Evolutionary conservation across 2,113 vertebrate genomes (phyloP).

Genomic region (Patagioenas fasciata): DNA sequence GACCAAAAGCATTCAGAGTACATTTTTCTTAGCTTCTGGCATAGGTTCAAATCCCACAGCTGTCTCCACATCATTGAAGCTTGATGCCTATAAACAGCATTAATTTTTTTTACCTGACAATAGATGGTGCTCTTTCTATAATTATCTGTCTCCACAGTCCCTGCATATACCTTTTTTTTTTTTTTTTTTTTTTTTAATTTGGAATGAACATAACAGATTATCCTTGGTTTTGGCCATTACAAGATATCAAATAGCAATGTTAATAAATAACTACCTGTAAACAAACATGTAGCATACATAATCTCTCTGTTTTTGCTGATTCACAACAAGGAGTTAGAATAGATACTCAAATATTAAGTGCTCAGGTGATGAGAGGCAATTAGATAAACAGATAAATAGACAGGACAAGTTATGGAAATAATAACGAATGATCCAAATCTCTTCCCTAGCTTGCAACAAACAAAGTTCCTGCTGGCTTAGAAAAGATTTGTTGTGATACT

Average conservation of each 20-base stretch:
- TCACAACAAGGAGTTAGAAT: background rate
- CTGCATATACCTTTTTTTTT: background rate
- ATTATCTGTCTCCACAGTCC: background rate
- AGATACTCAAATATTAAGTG: background rate
- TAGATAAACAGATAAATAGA: background rate
- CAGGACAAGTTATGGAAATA: background rate
- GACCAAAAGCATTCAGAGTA: background rate
- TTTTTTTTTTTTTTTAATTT: background rate
- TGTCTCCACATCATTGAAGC: background rate
- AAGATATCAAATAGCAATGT: background rate
- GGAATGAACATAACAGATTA: background rate
- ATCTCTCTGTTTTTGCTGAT: background rate
- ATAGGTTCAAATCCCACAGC: background rate
- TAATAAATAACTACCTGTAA: background rate
- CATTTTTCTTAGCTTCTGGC: background rate
- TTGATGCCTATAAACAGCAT: background rate
- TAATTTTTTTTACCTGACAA: conserved; percentile 5
- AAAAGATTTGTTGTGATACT: background rate
- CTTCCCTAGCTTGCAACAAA: background rate
- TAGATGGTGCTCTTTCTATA: conserved; percentile 65
- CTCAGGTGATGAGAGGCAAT: background rate
- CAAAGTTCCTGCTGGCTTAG: background rate
- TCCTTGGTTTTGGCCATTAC: background rate
- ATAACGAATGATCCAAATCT: background rate
- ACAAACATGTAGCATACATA: background rate